These are phyloP conservation scores for Embidobia sp. DNA, from an alignment of 2,888 invertebrate genomes.

Conservation along the genomic window DNA sequence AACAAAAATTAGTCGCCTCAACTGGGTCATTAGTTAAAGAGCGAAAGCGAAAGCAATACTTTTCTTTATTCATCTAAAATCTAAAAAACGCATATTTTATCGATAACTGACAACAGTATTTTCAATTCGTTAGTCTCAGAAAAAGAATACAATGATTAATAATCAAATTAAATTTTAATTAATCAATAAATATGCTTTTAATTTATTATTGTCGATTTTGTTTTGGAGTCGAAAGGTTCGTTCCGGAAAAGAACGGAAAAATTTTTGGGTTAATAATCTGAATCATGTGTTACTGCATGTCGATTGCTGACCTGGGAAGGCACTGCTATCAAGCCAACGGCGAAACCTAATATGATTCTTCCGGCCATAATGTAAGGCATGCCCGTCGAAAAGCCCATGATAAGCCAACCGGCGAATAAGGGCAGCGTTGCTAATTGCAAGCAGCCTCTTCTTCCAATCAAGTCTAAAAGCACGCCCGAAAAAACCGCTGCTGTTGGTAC, in stretches of 20 bases:
- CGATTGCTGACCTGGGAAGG: conserved; percentile 88
- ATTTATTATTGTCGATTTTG: too few relatives aligned
- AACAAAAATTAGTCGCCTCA: background rate
- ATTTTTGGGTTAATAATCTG: conserved; percentile 28
- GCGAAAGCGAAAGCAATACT: background rate
- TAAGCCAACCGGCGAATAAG: conserved; percentile 87
- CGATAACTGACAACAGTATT: too few relatives aligned
- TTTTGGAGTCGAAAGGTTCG: too few relatives aligned
- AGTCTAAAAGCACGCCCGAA: conserved; percentile 88
- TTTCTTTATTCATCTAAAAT: too few relatives aligned
- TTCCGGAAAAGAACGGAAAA: too few relatives aligned
- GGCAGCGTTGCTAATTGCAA: conserved; percentile 86
- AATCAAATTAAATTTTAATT: too few relatives aligned
- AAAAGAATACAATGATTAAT: too few relatives aligned
- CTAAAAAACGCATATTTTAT: background rate
- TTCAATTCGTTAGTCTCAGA: too few relatives aligned
- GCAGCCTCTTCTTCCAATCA: conserved; percentile 86
- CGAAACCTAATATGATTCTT: conserved; percentile 87
- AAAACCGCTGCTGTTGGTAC: conserved; percentile 88
- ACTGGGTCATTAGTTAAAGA: conserved; percentile 12
- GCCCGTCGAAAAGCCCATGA: conserved; percentile 82
- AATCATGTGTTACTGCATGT: conserved; percentile 26
- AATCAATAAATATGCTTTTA: too few relatives aligned
- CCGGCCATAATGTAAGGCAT: conserved; percentile 85
- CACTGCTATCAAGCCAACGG: conserved; percentile 88